Base-by-base conservation (phyloP, 1,140 invertebrate species). In the Diorhabda sublineata region DNA sequence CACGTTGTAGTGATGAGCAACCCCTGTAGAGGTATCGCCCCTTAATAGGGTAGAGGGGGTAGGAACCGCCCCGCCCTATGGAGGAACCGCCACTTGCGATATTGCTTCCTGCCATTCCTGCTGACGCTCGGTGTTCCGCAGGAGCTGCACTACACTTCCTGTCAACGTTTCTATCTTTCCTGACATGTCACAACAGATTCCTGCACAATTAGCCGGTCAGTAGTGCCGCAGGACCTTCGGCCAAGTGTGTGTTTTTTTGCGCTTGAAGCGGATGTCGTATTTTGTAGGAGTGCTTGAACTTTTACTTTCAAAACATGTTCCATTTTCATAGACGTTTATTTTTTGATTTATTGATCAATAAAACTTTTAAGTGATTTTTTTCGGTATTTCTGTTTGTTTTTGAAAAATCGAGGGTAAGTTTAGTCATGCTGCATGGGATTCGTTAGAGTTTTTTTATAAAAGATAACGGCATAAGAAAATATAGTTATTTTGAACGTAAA, bases 51-150 rank as follows among this genome's bases (percentile, higher is more conserved):
- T 71, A 67, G 76, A 73, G 76, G 73, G 72, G 75, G 74, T 69
- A 71, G 73, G 71, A 66, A 66, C 71, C 70, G 74, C 74, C 76
- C 77, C 76, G 76, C 75, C 78, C 73, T 74, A 63, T 61, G 72
- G 73, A 81, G 79, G 78, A 80, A 80, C 78, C 77, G 77, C 77
- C 78, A 81, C 79, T 81, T 80, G 79, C 77, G 78, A 81, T 81
- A 81, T 81, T 79, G 79, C 77, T 81, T 81, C 79, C 79, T 80
- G 79, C 77, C 78, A 79, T 79, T 80, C 77, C 78, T 80, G 79
- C 68, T 75, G 78, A 72, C 76, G 77, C 76, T 73, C 74, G 77
- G 77, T 76, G 78, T 80, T 78, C 79, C 78, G 75, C 78, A 77
- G 79, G 78, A 79, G 72, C 78, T 79, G 74, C 70, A 73, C 67